These are phyloP conservation scores for Tympanoctomys barrerae DNA, from an alignment of 2,797 vertebrate genomes.

Conservation along the genomic window DNA sequence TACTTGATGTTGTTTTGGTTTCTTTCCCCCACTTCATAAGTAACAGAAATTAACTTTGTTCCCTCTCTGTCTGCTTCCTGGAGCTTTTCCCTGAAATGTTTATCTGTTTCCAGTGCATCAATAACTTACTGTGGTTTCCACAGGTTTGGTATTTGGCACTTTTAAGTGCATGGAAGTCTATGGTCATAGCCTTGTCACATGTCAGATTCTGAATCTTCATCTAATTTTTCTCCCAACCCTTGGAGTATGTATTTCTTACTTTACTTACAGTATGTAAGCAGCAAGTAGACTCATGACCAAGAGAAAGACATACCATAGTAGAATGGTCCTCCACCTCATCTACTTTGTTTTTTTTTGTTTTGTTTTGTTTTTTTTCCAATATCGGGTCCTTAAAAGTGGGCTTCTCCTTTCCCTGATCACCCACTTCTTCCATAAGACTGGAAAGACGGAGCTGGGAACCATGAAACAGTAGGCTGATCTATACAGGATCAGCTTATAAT, in stretches of 20 bases:
- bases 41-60: conserved; percentile 89
- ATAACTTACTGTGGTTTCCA: conserved; percentile 91
- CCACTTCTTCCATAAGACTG: no score
- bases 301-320: conserved; percentile 86
- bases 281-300: conserved; percentile 89
- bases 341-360: conserved; percentile 68
- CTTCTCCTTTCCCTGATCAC: no score
- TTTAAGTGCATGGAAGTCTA: conserved; percentile 95
- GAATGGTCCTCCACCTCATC: conserved; percentile 90
- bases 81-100: conserved; percentile 98
- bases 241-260: no score
- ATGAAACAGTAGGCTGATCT: no score
- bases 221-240: no score
- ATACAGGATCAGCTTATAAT: no score
- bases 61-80: conserved; percentile 98
- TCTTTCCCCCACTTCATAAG: not conserved
- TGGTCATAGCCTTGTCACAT: conserved; percentile 92
- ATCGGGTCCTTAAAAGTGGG: no score
- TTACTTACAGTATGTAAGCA: not conserved
- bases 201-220: no score
- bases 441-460: no score
- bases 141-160: conserved; percentile 83
- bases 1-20: not conserved
- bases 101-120: conserved; percentile 98
- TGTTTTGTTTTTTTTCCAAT: no score